These are phyloP conservation scores for Pemphredon lugubris DNA, from an alignment of 2,888 invertebrate genomes.

Conservation along the genomic window DNA sequence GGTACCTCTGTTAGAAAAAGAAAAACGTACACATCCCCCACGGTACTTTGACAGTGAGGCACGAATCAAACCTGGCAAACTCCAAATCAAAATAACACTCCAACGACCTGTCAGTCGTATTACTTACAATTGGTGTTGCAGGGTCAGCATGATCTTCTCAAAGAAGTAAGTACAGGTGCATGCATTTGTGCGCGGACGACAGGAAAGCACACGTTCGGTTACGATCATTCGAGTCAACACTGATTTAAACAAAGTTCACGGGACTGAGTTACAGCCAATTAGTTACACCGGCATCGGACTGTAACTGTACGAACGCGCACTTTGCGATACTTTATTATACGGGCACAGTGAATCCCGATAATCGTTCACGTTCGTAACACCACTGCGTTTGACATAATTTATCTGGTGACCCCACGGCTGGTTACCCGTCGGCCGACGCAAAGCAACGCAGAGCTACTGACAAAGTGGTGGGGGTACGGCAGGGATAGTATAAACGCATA, in stretches of 20 bases:
- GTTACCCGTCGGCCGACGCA: conserved; percentile 51
- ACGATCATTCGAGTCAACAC: conserved; percentile 43
- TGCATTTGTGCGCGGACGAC: conserved; percentile 55
- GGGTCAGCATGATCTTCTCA: conserved; percentile 62
- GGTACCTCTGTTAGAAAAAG: not conserved
- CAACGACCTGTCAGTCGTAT: conserved; percentile 30
- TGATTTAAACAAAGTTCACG: conserved; percentile 27
- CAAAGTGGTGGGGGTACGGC: conserved; percentile 45
- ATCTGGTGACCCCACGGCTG: conserved; percentile 65
- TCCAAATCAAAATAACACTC: no score
- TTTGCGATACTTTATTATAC: conserved; percentile 31
- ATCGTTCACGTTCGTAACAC: conserved; percentile 59
- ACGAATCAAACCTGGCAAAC: not conserved
- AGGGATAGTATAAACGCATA: conserved; percentile 23
- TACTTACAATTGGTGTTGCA: conserved; percentile 64
- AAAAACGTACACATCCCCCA: conserved; percentile 10
- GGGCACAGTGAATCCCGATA: conserved; percentile 29
- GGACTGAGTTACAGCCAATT: conserved; percentile 3
- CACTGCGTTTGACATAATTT: conserved; percentile 68
- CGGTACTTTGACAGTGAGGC: conserved; percentile 9
- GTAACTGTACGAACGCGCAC: conserved; percentile 32
- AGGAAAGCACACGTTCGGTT: conserved; percentile 39
- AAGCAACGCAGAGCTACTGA: conserved; percentile 58
- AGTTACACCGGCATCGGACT: conserved; percentile 26
- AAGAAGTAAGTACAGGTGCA: conserved; percentile 50